Base-by-base conservation (phyloP, 1,140 invertebrate genomes). In the Lutraria rhynchaena region DNA sequence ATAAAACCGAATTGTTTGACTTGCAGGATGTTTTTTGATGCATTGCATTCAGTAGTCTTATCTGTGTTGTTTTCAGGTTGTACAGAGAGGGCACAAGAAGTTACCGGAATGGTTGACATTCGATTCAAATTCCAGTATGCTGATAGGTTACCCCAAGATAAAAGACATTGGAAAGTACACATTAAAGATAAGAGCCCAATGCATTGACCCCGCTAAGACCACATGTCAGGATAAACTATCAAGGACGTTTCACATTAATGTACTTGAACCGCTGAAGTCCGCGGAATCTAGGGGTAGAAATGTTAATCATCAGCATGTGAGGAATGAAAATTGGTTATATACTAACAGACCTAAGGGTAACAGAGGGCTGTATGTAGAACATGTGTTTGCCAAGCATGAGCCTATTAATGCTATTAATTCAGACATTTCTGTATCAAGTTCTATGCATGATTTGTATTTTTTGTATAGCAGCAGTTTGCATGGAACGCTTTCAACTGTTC, bases 241-340 rank as follows among this genome's bases (percentile, higher is more conserved):
- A 3, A 44, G 76, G 15, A 70, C 65, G 17, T 80, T 80, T 37
- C 76, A 80, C 27, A 31, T 80, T 7, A 57, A 17, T 24, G 76
- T 80, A 1, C 31, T 57, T n/a, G 65, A 69, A 44, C 65, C 65
- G 0, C 4, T 80, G 31, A 70, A 46, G 31, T 33, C 37, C 15
- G 76, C 76, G 13, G 63, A 69, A 60, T 65, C 63, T 44, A 51
- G 63, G 35, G 76, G 76, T 80, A 80, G 76, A 44, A 46, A 75
- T 2, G 46, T 19, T 61, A 44, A 44, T 61, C 22, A 22, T 31
- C 58, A 44, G 73, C 73, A 75, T 75, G 70, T 3, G 22, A 46
- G 24, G 55, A 46, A 31, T 29, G 31, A 17, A 11, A 31, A 75
- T 31, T 60, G 53, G 57, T 46, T 27, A 44, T 27, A 15, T 29